Percentiles rank a stretch among this genome's conserved stretches.
Conservation (phyloP, 2,888 invertebrate species). For the Linnaemya tessellans region DNA sequence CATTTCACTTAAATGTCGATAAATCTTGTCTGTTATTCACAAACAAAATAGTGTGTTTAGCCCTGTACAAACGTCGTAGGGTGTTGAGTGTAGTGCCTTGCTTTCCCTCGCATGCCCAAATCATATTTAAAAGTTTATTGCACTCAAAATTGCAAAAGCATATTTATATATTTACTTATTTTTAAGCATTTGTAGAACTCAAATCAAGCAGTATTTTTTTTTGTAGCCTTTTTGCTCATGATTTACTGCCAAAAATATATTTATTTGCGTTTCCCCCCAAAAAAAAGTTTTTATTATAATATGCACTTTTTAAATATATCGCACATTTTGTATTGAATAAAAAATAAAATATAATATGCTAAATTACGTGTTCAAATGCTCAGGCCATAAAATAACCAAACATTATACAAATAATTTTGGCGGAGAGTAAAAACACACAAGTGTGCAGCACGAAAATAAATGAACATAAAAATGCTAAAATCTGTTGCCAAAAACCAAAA, state of each 20-base stretch:
- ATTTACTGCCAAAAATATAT: constrained; percentile 66
- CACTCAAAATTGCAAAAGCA: constrained; percentile 27
- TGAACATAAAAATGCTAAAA: background rate
- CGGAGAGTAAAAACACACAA: background rate
- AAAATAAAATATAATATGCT: constrained; percentile 4
- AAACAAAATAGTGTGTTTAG: background rate
- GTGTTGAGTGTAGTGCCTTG: background rate
- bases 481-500: too few species aligned
- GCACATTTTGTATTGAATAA: constrained; percentile 12
- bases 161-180: constrained; percentile 15
- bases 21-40: too few species aligned
- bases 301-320: constrained; percentile 34
- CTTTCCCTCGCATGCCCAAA: background rate
- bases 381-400: constrained; percentile 2
- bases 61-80: background rate
- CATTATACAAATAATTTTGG: background rate
- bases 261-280: constrained; percentile 44
- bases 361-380: constrained; percentile 51
- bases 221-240: background rate
- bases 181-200: constrained; percentile 40
- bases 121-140: constrained; percentile 56
- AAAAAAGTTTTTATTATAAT: background rate
- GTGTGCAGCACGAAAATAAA: background rate
- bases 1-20: too few species aligned
- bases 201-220: constrained; percentile 7